Conservation (phyloP, 2,113 vertebrate genomes). For the Xenopus laevis region DNA sequence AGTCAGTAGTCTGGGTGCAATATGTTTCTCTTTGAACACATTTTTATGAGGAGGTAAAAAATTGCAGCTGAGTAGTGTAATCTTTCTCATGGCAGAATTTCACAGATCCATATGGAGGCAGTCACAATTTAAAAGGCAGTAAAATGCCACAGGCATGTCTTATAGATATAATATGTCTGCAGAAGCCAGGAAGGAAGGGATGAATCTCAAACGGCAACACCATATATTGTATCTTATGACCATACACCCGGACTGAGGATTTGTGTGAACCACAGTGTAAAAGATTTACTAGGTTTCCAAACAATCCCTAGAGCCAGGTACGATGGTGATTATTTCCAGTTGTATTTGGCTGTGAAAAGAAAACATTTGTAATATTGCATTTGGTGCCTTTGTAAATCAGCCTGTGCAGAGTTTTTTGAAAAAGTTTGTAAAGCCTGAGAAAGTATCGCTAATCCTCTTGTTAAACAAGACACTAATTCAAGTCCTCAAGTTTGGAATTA, state of each 20-base stretch:
- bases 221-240: conserved; percentile 27
- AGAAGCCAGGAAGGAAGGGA: conserved; percentile 23
- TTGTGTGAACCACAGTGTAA: conserved; percentile 30
- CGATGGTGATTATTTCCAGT: conserved; percentile 22
- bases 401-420: not conserved
- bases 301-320: conserved; percentile 10
- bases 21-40: conserved; percentile 30
- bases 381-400: not conserved
- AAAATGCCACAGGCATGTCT: conserved; percentile 38
- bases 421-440: not conserved
- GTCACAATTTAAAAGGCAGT: conserved; percentile 30
- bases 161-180: conserved; percentile 22
- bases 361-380: conserved; percentile 6
- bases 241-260: conserved; percentile 14
- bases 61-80: conserved; percentile 17
- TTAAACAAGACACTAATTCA: conserved; percentile 22
- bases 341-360: conserved; percentile 8
- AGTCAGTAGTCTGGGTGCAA: conserved; percentile 27
- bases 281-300: conserved; percentile 28
- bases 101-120: conserved; percentile 18
- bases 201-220: conserved; percentile 20
- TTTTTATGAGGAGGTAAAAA: conserved; percentile 38
- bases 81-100: not conserved
- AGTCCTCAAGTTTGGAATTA: not conserved
- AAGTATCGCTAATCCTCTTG: conserved; percentile 15